These are phyloP conservation scores for Halocynthia aurantium DNA, from an alignment of 23 tunicate species.

Conservation along the genomic window DNA sequence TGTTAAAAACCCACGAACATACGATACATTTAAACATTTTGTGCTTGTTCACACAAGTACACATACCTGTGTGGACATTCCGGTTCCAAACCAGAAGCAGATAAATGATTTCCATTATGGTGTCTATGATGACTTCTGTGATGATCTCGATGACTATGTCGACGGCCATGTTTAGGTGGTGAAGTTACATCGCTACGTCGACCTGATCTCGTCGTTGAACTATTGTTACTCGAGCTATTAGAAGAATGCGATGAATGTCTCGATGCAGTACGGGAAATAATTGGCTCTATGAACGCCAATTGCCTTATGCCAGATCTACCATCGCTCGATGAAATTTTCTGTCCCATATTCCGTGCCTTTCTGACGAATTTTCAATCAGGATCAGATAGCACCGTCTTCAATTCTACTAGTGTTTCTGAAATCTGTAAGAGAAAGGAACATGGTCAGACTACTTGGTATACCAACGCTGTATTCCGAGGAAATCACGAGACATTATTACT, in stretches of 20 bases:
- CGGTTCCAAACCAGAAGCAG: slow-evolving; percentile 56
- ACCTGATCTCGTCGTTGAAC: slow-evolving; percentile 23
- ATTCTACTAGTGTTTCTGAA: no score
- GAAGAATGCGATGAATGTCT: slow-evolving; percentile 12
- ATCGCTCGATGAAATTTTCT: slow-evolving; percentile 41
- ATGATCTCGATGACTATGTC: slow-evolving; percentile 43
- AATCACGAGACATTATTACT: no score
- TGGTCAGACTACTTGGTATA: no score
- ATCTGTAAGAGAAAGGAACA: no score
- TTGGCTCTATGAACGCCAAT: slow-evolving; percentile 70
- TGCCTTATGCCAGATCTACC: slow-evolving; percentile 50
- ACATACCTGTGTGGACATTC: slow-evolving; percentile 74
- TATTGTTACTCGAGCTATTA: slow-evolving; percentile 20
- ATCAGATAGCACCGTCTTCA: no score
- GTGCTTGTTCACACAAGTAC: not conserved
- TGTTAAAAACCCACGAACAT: not conserved
- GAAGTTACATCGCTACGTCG: slow-evolving; percentile 38
- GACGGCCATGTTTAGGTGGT: slow-evolving; percentile 38
- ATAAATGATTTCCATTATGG: slow-evolving; percentile 26
- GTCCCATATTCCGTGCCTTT: slow-evolving; percentile 28
- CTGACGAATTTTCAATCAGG: no score
- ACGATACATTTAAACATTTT: not conserved
- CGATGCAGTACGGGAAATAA: slow-evolving; percentile 47
- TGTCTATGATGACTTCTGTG: slow-evolving; percentile 39
- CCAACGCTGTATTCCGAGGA: no score